phyloP scores from a whole-genome alignment of 2,888 invertebrate genomes.

The Agriopis aurantiaria region DNA sequence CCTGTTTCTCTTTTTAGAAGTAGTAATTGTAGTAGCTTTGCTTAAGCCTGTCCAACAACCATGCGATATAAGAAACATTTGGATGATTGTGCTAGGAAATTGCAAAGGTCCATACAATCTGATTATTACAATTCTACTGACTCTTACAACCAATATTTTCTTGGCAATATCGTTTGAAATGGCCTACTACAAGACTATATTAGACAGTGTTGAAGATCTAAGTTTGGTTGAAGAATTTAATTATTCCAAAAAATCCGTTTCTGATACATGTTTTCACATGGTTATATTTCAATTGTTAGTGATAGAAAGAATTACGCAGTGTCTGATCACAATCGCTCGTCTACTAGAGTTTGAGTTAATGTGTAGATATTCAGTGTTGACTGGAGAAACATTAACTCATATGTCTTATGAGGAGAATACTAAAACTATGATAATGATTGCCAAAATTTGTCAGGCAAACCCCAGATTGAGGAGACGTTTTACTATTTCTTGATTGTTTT shows the following conservation, averaged over 20 bases:
- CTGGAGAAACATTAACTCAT: conserved; percentile 45
- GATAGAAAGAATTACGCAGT: conserved; percentile 63
- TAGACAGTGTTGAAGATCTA: conserved; percentile 50
- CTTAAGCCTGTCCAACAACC: conserved; percentile 69
- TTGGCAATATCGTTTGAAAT: conserved; percentile 63
- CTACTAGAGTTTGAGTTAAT: conserved; percentile 73
- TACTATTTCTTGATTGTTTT: neutral
- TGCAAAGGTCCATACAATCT: conserved; percentile 48
- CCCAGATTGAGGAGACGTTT: neutral
- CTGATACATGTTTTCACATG: conserved; percentile 58
- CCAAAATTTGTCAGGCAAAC: neutral
- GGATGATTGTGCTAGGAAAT: conserved; percentile 55
- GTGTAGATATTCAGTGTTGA: conserved; percentile 70
- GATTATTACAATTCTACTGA: conserved; percentile 43
- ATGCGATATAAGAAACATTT: conserved; percentile 60
- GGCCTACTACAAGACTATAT: conserved; percentile 46
- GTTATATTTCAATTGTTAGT: conserved; percentile 60
- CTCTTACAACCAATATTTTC: conserved; percentile 55
- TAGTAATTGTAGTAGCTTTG: conserved; percentile 59
- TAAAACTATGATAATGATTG: conserved; percentile 1
- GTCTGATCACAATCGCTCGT: conserved; percentile 60
- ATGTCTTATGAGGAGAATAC: neutral
- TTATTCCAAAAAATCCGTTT: conserved; percentile 56
- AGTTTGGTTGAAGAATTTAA: conserved; percentile 59
- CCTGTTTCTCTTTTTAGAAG: conserved; percentile 57